phyloP scores from a whole-genome alignment of 2,888 invertebrate species.

The Caenorhabditis becei region DNA sequence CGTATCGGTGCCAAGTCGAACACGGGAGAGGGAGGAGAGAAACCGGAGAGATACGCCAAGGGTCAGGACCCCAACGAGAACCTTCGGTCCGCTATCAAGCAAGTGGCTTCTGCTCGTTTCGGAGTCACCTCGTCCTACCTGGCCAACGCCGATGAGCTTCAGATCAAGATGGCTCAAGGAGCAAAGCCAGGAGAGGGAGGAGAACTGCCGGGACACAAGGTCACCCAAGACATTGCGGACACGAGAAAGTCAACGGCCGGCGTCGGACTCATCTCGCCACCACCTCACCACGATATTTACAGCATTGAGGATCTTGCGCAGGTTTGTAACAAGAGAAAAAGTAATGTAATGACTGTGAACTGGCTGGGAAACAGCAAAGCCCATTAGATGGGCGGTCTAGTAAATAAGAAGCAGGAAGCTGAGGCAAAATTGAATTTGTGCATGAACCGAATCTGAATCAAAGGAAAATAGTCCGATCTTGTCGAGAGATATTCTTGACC shows the following conservation, averaged over 20 bases:
- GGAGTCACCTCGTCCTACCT: slow-evolving; percentile 98
- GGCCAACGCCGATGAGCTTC: slow-evolving; percentile 97
- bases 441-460: neutral
- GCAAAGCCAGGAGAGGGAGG: slow-evolving; percentile 99
- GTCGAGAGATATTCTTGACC: slow-evolving; percentile 21
- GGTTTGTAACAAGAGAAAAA: slow-evolving; percentile 78
- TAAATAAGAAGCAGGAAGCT: slow-evolving; percentile 5
- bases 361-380: neutral
- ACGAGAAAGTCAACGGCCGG: slow-evolving; percentile 96
- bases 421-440: slow-evolving; percentile 9
- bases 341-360: neutral
- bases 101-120: slow-evolving; percentile 95
- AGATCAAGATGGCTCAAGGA: slow-evolving; percentile 98
- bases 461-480: slow-evolving; percentile 17
- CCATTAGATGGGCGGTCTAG: neutral
- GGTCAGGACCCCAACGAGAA: slow-evolving; percentile 89
- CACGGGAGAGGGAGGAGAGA: slow-evolving; percentile 95
- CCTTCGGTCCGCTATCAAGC: slow-evolving; percentile 95
- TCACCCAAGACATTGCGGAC: slow-evolving; percentile 94
- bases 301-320: slow-evolving; percentile 99
- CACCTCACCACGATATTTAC: slow-evolving; percentile 99
- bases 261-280: slow-evolving; percentile 97
- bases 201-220: slow-evolving; percentile 92
- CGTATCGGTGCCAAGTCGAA: slow-evolving; percentile 97
- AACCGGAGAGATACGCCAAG: slow-evolving; percentile 85